Base-by-base conservation (phyloP, 1,140 invertebrate species). In the Adoxophyes honmai region DNA sequence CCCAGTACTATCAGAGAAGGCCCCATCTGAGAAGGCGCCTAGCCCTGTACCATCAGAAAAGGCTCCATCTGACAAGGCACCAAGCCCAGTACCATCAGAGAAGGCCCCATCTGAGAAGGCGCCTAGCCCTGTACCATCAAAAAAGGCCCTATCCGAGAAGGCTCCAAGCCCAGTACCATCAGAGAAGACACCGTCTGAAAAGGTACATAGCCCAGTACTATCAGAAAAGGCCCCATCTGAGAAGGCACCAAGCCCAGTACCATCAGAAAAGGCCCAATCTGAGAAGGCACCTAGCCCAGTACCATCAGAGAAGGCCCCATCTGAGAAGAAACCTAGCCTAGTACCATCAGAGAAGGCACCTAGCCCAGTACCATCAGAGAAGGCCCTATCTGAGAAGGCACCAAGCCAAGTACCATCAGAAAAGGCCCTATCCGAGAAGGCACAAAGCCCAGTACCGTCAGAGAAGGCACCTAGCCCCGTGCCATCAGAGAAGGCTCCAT, bases 391-490 rank as follows among this genome's bases (percentile, higher is more conserved):
- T n/a, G 9, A n/a, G 2, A 37, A 13, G 8, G 13, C 2, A 18
- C 18, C 39, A 18, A 58, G 34, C n/a, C 33, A 11, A 10, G 34
- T 5, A 10, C 13, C 36, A 15, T 48, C 34, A 54, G 18, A 48
- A 14, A 59, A 42, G 14, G 51, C 14, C 3, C 34, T 33, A 14
- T 38, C 34, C 0, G 65, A 63, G 0, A 66, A 66, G n/a, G 37
- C 34, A 14, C n/a, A 48, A 16, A 61, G 13, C 10, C 53, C 52
- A 14, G 15, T 38, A 0, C 52, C 11, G 3, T 34, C 33, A 34
- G 2, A 28, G n/a, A n/a, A n/a, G n/a, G n/a, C n/a, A n/a, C n/a
- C n/a, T n/a, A n/a, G n/a, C n/a, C n/a, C n/a, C n/a, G n/a, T n/a
- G n/a, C n/a, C n/a, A n/a, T n/a, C n/a, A n/a, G n/a, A n/a, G n/a